Evolutionary conservation across 1,140 invertebrate species (phyloP), one percentile per base, ranked within the genome.

Genomic region (Sminthurides bifidus): DNA sequence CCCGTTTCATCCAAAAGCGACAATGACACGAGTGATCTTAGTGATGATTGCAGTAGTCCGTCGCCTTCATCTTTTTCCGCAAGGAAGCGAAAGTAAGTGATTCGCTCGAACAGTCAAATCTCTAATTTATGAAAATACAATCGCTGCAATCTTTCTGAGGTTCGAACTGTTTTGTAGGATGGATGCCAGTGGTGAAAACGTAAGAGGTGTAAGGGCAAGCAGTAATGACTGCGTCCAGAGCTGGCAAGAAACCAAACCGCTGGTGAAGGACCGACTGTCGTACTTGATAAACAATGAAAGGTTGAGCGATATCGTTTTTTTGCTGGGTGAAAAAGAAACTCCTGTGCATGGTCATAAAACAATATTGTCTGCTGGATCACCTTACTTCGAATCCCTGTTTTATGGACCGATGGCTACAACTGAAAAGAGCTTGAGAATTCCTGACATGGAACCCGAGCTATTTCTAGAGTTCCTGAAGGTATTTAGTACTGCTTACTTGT

Each of bases 381-480:
- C 59, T 3, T 62, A 58, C 50, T 62, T 58, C 19, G 56, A 51
- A 51, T 49, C 45, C 21, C 46, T 65, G 21, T 65, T 65, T 26
- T 61, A 40, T 43, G 63, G 63, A 14, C 59, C 59, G 19, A 65
- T 65, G 63, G 59, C 63, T 26, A 50, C 45, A 1, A 58, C 35
- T 12, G 57, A 65, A 14, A 30, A 30, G 3, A 33, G 23, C 2
- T 26, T 56, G 6, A 65, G 59, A 46, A 61, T 65, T 44, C 59
- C 56, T n/a, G 63, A 65, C 40, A 57, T 65, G 24, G 63, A 65
- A 50, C 53, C 59, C 21, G 63, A 61, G 45, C 52, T 61, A 14
- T 65, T 65, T 56, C 43, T 65, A 2, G 40, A 43, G 24, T 65
- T 65, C 53, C 29, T 65, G 21, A 65, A 60, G 57, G 61, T 59